These are phyloP conservation scores for Lytechinus variegatus DNA, from an alignment of 35 echinoderm and acorn worm species.

Conservation along the genomic window DNA sequence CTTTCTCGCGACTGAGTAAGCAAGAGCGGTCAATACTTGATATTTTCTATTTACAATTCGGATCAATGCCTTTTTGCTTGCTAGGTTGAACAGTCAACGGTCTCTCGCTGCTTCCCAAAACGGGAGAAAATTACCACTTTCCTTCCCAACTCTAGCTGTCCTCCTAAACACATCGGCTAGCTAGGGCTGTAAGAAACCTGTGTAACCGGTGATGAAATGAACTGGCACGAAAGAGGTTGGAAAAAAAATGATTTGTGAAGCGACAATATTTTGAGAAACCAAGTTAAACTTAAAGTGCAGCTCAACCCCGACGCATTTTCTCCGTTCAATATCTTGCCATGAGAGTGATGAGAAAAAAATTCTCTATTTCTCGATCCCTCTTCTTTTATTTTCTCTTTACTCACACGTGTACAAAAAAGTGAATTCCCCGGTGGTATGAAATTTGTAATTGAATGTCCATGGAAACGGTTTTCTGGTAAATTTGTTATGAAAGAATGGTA, in stretches of 20 bases:
- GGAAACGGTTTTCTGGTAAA: conserved; percentile 7
- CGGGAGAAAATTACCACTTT: conserved; percentile 23
- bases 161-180: not conserved
- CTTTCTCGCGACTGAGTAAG: not conserved
- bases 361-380: not conserved
- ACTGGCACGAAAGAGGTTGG: not conserved
- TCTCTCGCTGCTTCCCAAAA: not conserved
- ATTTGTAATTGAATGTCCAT: conserved; percentile 1
- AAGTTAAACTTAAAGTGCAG: not conserved
- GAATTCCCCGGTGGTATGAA: not conserved
- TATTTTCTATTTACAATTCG: conserved; percentile 47
- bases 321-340: not conserved
- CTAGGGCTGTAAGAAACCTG: not conserved
- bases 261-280: not conserved
- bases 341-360: not conserved
- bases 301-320: not conserved
- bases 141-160: not conserved
- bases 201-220: not conserved
- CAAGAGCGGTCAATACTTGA: conserved; percentile 35
- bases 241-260: not conserved
- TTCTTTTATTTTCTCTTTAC: not conserved
- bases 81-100: conserved; percentile 28
- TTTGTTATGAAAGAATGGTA: not conserved
- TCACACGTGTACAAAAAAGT: not conserved
- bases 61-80: conserved; percentile 44